Conservation (phyloP, 2,113 vertebrate genomes). For the Ibidorhyncha struthersii region DNA sequence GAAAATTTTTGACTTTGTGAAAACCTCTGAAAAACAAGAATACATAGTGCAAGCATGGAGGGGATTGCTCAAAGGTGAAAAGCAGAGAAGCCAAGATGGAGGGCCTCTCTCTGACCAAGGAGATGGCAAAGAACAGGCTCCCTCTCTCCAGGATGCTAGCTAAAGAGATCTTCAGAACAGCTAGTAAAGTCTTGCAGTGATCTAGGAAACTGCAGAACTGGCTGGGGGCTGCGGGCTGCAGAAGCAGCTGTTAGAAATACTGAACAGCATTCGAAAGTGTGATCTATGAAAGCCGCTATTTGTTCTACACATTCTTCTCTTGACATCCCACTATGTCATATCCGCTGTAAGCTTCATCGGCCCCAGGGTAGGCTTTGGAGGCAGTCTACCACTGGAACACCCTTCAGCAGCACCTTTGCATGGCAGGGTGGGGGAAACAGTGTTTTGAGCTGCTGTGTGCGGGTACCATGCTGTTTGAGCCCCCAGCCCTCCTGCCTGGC, state of each 20-base stretch:
- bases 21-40: background rate
- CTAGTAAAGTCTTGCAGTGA: background rate
- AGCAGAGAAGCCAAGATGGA: background rate
- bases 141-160: background rate
- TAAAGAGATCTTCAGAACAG: background rate
- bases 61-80: background rate
- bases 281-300: background rate
- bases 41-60: fast-evolving
- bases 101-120: fast-evolving
- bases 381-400: background rate
- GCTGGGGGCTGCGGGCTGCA: background rate
- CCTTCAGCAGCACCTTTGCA: background rate
- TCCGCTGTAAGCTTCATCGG: fast-evolving
- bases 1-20: background rate
- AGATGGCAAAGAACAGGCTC: background rate
- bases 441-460: background rate
- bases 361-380: background rate
- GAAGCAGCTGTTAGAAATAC: background rate
- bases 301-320: background rate
- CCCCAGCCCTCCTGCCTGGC: background rate
- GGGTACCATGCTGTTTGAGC: background rate
- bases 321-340: fast-evolving
- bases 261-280: background rate
- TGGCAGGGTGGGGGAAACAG: background rate
- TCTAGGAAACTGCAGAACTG: background rate